A percentile compares a stretch with the other conserved stretches of the same genome.
phyloP scores from a whole-genome alignment of 1,140 invertebrate genomes.

The Ostrea edulis region DNA sequence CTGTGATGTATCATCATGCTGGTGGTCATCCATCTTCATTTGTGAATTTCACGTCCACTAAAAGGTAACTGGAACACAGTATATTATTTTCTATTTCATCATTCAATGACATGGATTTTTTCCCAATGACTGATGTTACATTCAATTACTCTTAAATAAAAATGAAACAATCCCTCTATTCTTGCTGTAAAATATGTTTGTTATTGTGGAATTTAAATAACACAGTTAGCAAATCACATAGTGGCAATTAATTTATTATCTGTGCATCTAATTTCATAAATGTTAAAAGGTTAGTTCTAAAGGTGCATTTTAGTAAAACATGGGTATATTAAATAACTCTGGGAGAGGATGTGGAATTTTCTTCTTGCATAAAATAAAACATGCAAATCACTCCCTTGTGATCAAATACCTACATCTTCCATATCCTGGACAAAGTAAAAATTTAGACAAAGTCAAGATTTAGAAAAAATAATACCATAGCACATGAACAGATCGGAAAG shows the following conservation, averaged over 20 bases:
- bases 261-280: not conserved
- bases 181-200: not conserved
- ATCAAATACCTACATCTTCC: constrained; percentile 18
- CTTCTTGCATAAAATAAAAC: not conserved
- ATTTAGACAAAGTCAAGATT: not conserved
- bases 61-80: not conserved
- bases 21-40: not conserved
- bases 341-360: not conserved
- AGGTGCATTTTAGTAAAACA: not conserved
- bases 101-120: not conserved
- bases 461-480: not conserved
- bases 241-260: too few species aligned
- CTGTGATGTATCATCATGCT: not conserved
- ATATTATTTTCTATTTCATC: not conserved
- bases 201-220: not conserved
- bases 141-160: not conserved
- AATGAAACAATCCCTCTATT: not conserved
- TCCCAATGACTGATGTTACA: not conserved
- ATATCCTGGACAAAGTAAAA: not conserved
- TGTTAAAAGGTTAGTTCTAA: not conserved
- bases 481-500: not conserved
- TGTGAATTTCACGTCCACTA: not conserved
- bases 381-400: constrained; percentile 10
- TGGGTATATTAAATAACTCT: not conserved
- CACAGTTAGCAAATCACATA: too few species aligned